A percentile compares a stretch with the other conserved stretches of the same genome.
Conservation (phyloP, 2,113 vertebrate species). For the Diphyllodes magnificus region DNA sequence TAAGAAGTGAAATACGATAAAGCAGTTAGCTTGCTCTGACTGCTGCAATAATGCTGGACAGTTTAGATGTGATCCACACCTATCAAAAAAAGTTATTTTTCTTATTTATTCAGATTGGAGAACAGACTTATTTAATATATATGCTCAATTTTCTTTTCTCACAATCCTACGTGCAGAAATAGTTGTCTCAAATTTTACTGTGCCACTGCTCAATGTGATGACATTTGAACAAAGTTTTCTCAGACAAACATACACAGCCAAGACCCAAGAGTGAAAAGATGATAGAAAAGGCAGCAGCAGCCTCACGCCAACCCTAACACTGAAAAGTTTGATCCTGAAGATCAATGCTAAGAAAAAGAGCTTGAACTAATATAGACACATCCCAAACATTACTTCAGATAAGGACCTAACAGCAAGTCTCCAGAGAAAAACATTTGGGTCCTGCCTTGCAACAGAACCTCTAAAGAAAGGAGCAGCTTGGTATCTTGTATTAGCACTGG, state of each 20-base stretch:
- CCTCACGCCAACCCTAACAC: background rate
- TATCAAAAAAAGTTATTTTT: background rate
- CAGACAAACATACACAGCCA: background rate
- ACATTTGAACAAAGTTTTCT: background rate
- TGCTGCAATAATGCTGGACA: background rate
- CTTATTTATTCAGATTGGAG: background rate
- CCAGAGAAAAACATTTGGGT: background rate
- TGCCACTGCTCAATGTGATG: background rate
- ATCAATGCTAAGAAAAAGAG: background rate
- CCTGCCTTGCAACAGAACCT: background rate
- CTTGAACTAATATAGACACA: background rate
- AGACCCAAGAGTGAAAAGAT: background rate
- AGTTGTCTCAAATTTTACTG: background rate
- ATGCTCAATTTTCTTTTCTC: background rate
- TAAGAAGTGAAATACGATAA: background rate
- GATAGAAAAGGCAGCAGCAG: background rate
- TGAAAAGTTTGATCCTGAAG: background rate
- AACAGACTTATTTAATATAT: background rate
- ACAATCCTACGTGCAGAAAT: background rate
- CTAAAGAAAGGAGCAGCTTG: background rate
- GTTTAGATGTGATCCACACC: background rate
- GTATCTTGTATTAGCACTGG: background rate
- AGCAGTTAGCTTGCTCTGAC: background rate
- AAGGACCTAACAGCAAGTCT: background rate
- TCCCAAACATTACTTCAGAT: background rate